These are phyloP conservation scores for Dipus sagitta DNA, from an alignment of 2,797 vertebrate genomes.

Conservation along the genomic window DNA sequence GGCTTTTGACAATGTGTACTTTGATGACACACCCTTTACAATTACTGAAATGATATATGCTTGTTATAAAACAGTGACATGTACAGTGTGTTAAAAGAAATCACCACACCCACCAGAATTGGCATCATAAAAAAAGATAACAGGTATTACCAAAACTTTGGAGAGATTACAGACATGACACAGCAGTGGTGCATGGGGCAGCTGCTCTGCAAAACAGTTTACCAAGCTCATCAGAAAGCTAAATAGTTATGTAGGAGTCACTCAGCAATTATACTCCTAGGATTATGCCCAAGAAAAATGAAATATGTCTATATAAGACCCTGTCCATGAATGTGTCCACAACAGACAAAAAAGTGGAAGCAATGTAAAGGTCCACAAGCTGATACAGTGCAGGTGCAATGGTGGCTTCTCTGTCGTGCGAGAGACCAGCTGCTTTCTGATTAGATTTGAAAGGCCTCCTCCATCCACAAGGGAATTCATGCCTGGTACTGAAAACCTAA, in stretches of 20 bases:
- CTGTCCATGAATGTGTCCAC: fast-evolving
- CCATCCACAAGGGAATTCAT: too few species aligned
- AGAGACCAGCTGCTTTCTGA: too few species aligned
- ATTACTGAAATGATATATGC: neutral
- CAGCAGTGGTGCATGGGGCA: fast-evolving
- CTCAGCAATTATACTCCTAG: too few species aligned
- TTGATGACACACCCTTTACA: neutral
- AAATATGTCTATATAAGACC: neutral
- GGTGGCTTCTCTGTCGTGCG: too few species aligned
- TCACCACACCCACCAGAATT: neutral
- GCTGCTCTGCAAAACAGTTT: neutral
- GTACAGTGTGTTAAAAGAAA: neutral
- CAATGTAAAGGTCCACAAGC: neutral
- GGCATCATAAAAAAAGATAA: neutral
- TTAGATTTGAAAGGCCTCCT: too few species aligned
- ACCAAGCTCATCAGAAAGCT: too few species aligned
- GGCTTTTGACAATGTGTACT: neutral
- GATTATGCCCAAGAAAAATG: neutral
- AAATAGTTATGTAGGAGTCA: neutral
- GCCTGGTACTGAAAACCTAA: too few species aligned
- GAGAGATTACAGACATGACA: neutral
- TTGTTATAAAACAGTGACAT: neutral
- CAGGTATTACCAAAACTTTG: neutral
- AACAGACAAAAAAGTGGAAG: neutral
- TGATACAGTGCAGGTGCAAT: too few species aligned